These are phyloP conservation scores for Abscondita cerata DNA, from an alignment of 2,888 invertebrate genomes.

Conservation along the genomic window DNA sequence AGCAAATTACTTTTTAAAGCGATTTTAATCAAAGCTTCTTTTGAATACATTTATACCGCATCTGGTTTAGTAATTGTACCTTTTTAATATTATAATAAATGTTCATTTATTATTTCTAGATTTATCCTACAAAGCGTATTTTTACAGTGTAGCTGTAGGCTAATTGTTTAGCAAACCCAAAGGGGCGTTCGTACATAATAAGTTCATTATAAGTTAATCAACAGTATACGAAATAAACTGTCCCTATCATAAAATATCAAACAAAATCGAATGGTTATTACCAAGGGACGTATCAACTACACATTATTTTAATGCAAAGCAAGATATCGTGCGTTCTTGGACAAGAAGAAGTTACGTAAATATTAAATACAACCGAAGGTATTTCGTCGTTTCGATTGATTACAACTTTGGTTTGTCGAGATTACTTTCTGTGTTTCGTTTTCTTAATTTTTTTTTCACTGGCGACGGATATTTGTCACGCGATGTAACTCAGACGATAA, in stretches of 20 bases:
- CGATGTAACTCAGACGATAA: slow-evolving; percentile 34
- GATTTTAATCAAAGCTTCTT: too few relatives aligned
- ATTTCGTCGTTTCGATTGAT: slow-evolving; percentile 25
- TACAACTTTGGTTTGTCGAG: slow-evolving; percentile 16
- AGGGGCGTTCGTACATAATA: slow-evolving; percentile 55
- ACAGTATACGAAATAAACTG: slow-evolving; percentile 53
- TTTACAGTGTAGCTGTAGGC: slow-evolving; percentile 34
- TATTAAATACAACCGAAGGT: background rate
- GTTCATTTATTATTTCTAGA: too few relatives aligned
- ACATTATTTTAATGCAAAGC: slow-evolving; percentile 16
- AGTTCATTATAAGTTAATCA: slow-evolving; percentile 60
- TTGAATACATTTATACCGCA: too few relatives aligned
- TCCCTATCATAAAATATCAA: slow-evolving; percentile 31
- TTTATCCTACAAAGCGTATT: background rate
- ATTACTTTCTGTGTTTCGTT: background rate
- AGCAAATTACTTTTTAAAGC: too few relatives aligned
- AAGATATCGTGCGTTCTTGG: slow-evolving; percentile 1
- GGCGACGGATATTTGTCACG: slow-evolving; percentile 38
- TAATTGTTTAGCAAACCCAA: slow-evolving; percentile 45
- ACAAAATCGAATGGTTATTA: slow-evolving; percentile 22
- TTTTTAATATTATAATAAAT: too few relatives aligned
- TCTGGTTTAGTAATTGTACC: too few relatives aligned
- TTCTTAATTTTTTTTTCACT: slow-evolving; percentile 12
- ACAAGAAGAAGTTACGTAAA: slow-evolving; percentile 4
- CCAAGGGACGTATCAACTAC: slow-evolving; percentile 28